A percentile compares a stretch with the other conserved stretches of the same genome.
Evolutionary conservation across 1,140 invertebrate genomes (phyloP).

Genomic region (Drosophila oshimai): DNA sequence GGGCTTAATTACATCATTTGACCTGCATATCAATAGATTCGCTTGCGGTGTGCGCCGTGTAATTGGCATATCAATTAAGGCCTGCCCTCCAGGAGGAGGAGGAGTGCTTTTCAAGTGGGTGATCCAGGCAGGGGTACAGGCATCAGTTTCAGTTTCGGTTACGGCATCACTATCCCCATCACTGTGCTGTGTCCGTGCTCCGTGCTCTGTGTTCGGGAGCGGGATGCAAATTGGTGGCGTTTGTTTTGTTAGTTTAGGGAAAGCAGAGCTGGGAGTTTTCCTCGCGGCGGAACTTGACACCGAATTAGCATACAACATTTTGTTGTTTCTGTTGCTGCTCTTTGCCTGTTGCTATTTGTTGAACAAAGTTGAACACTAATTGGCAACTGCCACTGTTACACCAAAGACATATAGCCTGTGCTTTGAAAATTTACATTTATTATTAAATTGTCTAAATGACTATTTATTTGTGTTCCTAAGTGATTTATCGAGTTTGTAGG

Average conservation of each 20-base stretch:
- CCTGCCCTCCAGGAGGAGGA: background rate
- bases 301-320: slow-evolving; percentile 47
- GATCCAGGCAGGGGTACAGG: background rate
- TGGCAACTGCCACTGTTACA: too few relatives aligned
- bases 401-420: too few relatives aligned
- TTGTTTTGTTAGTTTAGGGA: slow-evolving; percentile 24
- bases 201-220: too few relatives aligned
- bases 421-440: too few relatives aligned
- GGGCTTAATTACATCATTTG: slow-evolving; percentile 41
- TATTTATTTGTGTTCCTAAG: too few relatives aligned
- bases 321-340: slow-evolving; percentile 1
- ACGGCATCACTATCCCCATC: background rate
- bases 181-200: background rate
- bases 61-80: slow-evolving; percentile 47
- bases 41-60: slow-evolving; percentile 19
- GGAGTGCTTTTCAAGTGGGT: slow-evolving; percentile 2
- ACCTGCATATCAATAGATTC: slow-evolving; percentile 45
- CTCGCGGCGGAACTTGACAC: slow-evolving; percentile 14
- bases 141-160: background rate
- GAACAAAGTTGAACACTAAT: slow-evolving; percentile 89
- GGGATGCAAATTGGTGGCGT: slow-evolving; percentile 20
- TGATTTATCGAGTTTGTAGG: too few relatives aligned
- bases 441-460: too few relatives aligned
- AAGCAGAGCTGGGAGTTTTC: slow-evolving; percentile 11
- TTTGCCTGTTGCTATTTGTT: slow-evolving; percentile 32